Evolutionary conservation across 2,113 vertebrate species (phyloP), one percentile per base, ranked within the genome.

Genomic region (Caretta caretta): DNA sequence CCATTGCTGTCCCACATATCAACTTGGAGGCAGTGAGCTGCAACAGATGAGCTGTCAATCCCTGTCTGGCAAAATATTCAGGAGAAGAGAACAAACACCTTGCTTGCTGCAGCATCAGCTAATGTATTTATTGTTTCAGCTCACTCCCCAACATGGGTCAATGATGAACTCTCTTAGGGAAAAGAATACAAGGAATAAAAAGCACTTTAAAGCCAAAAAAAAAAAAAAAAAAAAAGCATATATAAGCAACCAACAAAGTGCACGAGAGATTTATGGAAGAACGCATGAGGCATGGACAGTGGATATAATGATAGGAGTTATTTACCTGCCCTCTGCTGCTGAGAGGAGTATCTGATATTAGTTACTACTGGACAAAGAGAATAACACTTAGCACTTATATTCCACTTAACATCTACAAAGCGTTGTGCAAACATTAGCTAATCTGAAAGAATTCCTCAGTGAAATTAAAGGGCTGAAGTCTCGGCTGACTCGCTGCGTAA

Each of bases 41-140:
- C 87, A 96, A 95, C 48, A 31, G 89, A 96, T 59, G 89, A 96
- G 95, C 72, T 90, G 90, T 88, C 89, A 92, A 78, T 35, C 62
- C 24, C 80, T 96, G 86, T 93, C 25, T 96, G 91, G 89, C 93
- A 96, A 91, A 91, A 94, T 89, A 89, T 93, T 91, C 92, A 56
- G 84, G 78, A 53, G 25, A 94, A 86, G 46, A 95, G 86, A 22
- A 57, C 83, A 90, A 97, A 92, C 79, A 96, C 78, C 48, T 20
- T 83, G 83, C 20, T 92, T 12, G 88, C 94, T 86, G 89, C 54
- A 84, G 87, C 86, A 91, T 86, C 93, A 94, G 89, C 75, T 86
- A 96, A 96, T 95, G 97, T 87, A 93, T 93, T 82, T 86, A 90
- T 95, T 97, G 87, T 91, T 97, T 94, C 91, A 76, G 87, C 51